Evolutionary conservation across 2,113 vertebrate genomes (phyloP), one percentile per base, ranked within the genome.

Genomic region (Paramormyrops kingsleyae): DNA sequence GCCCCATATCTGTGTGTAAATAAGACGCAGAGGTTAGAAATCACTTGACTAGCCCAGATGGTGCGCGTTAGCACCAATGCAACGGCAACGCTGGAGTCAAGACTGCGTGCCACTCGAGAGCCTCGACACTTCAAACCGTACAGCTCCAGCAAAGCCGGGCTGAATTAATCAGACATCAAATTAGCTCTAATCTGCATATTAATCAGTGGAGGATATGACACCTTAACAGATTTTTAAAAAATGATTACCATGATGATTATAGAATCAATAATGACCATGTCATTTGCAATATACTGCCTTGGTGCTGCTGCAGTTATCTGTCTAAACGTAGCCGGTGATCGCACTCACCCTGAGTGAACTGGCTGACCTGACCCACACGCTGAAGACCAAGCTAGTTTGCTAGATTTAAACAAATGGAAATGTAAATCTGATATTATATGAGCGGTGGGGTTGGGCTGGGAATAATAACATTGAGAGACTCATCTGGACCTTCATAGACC

Each of bases 181-280:
- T 92, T 92, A 92, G 90, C 84, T 52, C 17, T 50, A 89, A 86
- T 91, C 74, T 92, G 88, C 91, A 91, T 92, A 89, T 92, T 91
- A 92, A 91, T 92, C 87, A 91, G 59, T 66, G 31, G 80, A 56
- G 90, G 89, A 88, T 90, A 85, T 91, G 91, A 91, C 89, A 90
- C 90, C 83, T 53, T 80, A 90, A 77, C 91, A 91, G 88, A 90
- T 90, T 90, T 83, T 84, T 46, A 47, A 12, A 0, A 70, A 90
- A 87, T 91, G 90, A 90, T 89, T 87, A 91, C 88, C 87, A 56
- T 88, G 66, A 90, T 91, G 91, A 92, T 92, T 90, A 88, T 62
- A 89, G 84, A 74, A 91, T 92, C 80, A 92, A 39, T 46, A 83
- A 91, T 92, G 59, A 88, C 62, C 62, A 86, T 77, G 87, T 80